Evolutionary conservation across 2,113 vertebrate genomes (phyloP), one percentile per base, ranked within the genome.

Genomic region (Papio anubis): DNA sequence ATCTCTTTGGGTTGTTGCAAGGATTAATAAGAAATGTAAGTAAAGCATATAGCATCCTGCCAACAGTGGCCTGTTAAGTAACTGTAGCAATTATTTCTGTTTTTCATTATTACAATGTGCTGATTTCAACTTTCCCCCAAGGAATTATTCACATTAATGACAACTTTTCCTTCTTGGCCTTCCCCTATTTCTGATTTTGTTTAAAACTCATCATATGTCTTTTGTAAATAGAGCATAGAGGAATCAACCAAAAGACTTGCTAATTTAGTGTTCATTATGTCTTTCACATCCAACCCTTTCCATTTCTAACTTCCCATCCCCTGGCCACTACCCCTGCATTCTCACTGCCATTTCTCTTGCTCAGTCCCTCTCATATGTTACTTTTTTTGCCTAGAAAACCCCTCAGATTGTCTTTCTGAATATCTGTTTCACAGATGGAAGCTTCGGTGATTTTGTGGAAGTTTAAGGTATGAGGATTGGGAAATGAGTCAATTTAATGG

Each of bases 191-290:
- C 32, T 93, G 50, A 91, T 43, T 90, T 16, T 81, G 1, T 76
- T 72, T 86, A 27, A 96, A 91, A 94, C 90, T 84, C 80, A 83
- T 59, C 90, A 52, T 21, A 10, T 84, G 32, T 72, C 38, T 81
- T 84, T 84, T 94, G 32, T 66, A 94, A 96, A 90, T 8, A 70
- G 2, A 20, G 9, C n/a, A 93, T 6, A 57, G 43, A 94, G n/a
- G 52, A 88, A 85, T 27, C 35, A 82, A 76, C 12, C 55, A 70
- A 25, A 89, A 92, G 6, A 40, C 9, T 35, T 73, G 45, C 8
- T 88, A 64, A 86, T 45, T n/a, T 82, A 79, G 64, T 70, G 52
- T 40, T 83, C 27, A 57, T 16, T 45, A 0, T 40, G 14, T 79
- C 50, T 90, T 81, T 86, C 32, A 9, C 3, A 81, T 40, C 17